A percentile compares a stretch with the other conserved stretches of the same genome.
These are phyloP conservation scores for Castor canadensis DNA, from an alignment of 2,113 vertebrate species.

Conservation along the genomic window DNA sequence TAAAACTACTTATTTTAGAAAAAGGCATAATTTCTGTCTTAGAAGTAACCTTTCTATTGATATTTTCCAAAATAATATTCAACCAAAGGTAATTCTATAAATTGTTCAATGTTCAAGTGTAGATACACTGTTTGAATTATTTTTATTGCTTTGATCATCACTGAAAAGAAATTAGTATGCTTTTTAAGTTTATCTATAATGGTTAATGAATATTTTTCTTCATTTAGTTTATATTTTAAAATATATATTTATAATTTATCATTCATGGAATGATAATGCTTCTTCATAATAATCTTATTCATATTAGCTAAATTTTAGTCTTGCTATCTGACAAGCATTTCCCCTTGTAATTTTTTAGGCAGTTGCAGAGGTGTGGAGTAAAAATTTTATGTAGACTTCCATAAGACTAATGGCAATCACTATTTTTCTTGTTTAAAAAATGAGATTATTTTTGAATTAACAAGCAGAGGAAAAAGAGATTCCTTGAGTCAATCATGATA, in stretches of 20 bases:
- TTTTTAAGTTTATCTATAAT: neutral
- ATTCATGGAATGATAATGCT: neutral
- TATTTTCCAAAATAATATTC: neutral
- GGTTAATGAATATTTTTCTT: neutral
- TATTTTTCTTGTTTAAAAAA: constrained; percentile 2
- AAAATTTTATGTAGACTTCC: neutral
- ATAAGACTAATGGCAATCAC: neutral
- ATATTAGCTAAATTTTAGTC: neutral
- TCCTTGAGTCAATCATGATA: neutral
- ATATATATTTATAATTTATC: neutral
- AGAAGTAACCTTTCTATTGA: neutral
- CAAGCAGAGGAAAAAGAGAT: neutral
- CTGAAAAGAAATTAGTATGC: neutral
- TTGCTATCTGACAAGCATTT: neutral
- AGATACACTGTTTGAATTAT: neutral
- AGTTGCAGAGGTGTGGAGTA: neutral
- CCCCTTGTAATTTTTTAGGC: neutral
- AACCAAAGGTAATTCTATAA: neutral
- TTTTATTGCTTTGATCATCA: neutral
- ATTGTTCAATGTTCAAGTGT: neutral
- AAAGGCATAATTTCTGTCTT: neutral
- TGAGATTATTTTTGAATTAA: constrained; percentile 8
- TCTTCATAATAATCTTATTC: neutral
- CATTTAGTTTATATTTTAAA: neutral
- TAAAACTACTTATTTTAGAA: neutral